A percentile compares a stretch with the other conserved stretches of the same genome.
These are phyloP conservation scores for Poecilia gillii DNA, from an alignment of 2,797 vertebrate species.

Conservation along the genomic window DNA sequence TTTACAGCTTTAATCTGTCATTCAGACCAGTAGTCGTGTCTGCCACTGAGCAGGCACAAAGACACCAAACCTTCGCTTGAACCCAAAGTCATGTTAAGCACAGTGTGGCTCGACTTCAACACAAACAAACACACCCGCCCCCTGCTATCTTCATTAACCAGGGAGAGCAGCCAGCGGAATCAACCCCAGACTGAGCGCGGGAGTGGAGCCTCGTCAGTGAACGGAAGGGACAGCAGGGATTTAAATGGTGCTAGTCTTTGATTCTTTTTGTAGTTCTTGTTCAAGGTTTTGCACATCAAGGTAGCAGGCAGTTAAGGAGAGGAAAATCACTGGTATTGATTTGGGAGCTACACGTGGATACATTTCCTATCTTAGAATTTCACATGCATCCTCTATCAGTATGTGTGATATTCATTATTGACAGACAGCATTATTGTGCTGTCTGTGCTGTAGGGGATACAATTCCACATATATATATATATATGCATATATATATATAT, in stretches of 20 bases:
- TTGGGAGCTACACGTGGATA: constrained; percentile 11
- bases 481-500: too few relatives aligned
- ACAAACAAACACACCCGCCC: constrained; percentile 39
- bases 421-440: background rate
- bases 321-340: constrained; percentile 31
- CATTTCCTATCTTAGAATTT: constrained; percentile 10
- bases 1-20: constrained; percentile 83
- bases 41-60: constrained; percentile 69
- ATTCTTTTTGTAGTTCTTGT: constrained; percentile 59
- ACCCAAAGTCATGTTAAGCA: constrained; percentile 64
- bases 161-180: constrained; percentile 67
- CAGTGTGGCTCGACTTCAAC: constrained; percentile 55
- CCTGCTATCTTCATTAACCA: constrained; percentile 71
- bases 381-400: background rate
- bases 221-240: constrained; percentile 57
- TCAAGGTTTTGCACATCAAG: constrained; percentile 50
- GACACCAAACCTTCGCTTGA: constrained; percentile 50
- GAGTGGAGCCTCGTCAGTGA: constrained; percentile 39
- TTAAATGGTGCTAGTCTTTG: constrained; percentile 48
- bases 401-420: too few relatives aligned
- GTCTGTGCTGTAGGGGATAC: background rate
- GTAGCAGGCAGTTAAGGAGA: constrained; percentile 9
- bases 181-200: constrained; percentile 61
- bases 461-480: background rate
- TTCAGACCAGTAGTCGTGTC: constrained; percentile 76